A percentile compares a stretch with the other conserved stretches of the same genome.
phyloP scores from a whole-genome alignment of 1,140 invertebrate genomes.

The Leptinotarsa lineolata region DNA sequence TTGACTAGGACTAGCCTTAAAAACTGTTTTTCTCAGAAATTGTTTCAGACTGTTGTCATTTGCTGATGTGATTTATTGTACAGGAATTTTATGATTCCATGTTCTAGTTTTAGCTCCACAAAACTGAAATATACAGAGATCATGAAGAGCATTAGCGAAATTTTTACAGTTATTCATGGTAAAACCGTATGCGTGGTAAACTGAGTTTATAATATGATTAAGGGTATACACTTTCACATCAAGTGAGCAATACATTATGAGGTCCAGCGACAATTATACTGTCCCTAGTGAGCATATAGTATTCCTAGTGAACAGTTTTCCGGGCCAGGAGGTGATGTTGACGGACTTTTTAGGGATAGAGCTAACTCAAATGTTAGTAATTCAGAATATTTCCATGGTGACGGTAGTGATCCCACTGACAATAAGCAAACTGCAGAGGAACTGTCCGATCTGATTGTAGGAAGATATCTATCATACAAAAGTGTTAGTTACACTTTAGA shows the following conservation, averaged over 20 bases:
- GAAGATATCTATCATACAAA: constrained; percentile 76
- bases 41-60: no score
- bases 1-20: no score
- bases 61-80: no score
- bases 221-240: constrained; percentile 76
- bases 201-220: no score
- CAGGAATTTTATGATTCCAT: no score
- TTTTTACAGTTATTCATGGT: no score
- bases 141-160: no score
- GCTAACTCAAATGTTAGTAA: constrained; percentile 78
- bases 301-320: constrained; percentile 50
- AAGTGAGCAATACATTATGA: constrained; percentile 62
- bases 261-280: constrained; percentile 36
- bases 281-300: constrained; percentile 52
- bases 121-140: no score
- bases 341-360: constrained; percentile 64
- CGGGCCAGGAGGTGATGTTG: constrained; percentile 59
- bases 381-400: constrained; percentile 76
- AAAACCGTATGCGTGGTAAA: no score
- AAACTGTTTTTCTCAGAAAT: no score
- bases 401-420: constrained; percentile 81
- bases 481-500: constrained; percentile 82
- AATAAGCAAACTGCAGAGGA: constrained; percentile 78
- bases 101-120: no score
- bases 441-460: constrained; percentile 79